These are phyloP conservation scores for Chondrilla cf. caribensis DNA, from an alignment of 37 sponge, comb jelly and placozoan species.

Conservation along the genomic window DNA sequence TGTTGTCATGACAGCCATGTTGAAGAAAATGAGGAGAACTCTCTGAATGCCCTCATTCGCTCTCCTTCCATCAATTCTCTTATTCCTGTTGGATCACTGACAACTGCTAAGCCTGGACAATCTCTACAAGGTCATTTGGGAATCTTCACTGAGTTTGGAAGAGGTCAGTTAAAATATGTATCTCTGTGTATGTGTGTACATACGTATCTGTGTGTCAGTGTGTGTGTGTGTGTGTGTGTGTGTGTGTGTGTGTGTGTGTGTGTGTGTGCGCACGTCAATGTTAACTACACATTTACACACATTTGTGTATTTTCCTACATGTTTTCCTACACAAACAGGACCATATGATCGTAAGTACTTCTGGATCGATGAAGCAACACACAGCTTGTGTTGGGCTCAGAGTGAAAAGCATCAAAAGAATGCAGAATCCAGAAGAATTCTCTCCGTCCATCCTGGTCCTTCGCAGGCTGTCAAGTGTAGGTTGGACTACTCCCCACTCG, in stretches of 20 bases:
- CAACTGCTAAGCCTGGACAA: slow-evolving; percentile 12
- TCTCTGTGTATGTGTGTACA: too few relatives aligned
- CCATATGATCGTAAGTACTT: slow-evolving; percentile 57
- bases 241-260: too few relatives aligned
- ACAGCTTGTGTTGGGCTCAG: slow-evolving; percentile 41
- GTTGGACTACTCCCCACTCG: slow-evolving; percentile 47
- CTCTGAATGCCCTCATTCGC: background rate
- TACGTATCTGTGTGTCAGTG: too few relatives aligned
- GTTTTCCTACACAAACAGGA: slow-evolving; percentile 30
- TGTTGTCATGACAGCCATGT: background rate
- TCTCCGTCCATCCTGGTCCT: slow-evolving; percentile 47
- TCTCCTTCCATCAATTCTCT: slow-evolving; percentile 18
- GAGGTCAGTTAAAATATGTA: slow-evolving; percentile 27
- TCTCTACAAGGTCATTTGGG: slow-evolving; percentile 37
- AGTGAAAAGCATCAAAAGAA: background rate
- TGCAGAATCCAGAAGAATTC: background rate
- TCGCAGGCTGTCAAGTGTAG: slow-evolving; percentile 34
- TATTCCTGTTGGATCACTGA: slow-evolving; percentile 6
- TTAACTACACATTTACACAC: too few relatives aligned
- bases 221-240: too few relatives aligned
- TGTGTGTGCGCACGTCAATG: too few relatives aligned
- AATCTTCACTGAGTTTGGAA: slow-evolving; percentile 28
- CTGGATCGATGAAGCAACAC: slow-evolving; percentile 13
- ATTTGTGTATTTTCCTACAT: too few relatives aligned
- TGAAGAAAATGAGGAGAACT: background rate